These are phyloP conservation scores for Notoglanidium macrostoma DNA, from an alignment of 2,797 vertebrate species.

Conservation along the genomic window DNA sequence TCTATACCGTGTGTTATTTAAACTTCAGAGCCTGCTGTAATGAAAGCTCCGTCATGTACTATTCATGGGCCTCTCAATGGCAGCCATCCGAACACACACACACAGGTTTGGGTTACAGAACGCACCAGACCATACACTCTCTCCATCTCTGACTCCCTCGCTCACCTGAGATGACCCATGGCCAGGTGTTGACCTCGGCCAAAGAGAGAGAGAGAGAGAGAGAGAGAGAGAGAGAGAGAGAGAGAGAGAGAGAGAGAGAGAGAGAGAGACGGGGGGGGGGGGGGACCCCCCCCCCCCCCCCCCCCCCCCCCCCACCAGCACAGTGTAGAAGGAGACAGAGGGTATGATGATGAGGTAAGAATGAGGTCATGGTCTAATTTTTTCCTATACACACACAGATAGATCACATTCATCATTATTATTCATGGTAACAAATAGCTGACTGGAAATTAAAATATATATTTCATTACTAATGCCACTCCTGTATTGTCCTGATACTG, in stretches of 20 bases:
- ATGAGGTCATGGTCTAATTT: neutral
- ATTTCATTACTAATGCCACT: neutral
- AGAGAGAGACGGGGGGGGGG: neutral
- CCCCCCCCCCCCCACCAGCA: too few species aligned
- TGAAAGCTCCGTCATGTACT: constrained; percentile 79
- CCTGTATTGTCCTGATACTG: neutral
- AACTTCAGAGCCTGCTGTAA: constrained; percentile 71
- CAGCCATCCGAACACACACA: constrained; percentile 42
- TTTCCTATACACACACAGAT: neutral
- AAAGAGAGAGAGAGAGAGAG: neutral
- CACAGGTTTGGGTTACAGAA: constrained; percentile 52
- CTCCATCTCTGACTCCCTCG: constrained; percentile 48
- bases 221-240: neutral
- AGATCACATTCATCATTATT: neutral
- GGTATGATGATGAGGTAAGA: constrained; percentile 3
- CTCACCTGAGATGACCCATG: constrained; percentile 59
- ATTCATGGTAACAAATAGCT: neutral
- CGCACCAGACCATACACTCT: constrained; percentile 53
- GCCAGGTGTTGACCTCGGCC: constrained; percentile 44
- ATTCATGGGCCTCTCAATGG: constrained; percentile 71
- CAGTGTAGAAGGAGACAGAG: neutral
- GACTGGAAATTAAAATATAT: neutral
- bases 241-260: neutral
- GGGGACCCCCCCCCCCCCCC: too few species aligned
- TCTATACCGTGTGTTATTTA: constrained; percentile 76